Evolutionary conservation across 1,140 invertebrate genomes (phyloP).

Genomic region (Acromyrmex charruanus): DNA sequence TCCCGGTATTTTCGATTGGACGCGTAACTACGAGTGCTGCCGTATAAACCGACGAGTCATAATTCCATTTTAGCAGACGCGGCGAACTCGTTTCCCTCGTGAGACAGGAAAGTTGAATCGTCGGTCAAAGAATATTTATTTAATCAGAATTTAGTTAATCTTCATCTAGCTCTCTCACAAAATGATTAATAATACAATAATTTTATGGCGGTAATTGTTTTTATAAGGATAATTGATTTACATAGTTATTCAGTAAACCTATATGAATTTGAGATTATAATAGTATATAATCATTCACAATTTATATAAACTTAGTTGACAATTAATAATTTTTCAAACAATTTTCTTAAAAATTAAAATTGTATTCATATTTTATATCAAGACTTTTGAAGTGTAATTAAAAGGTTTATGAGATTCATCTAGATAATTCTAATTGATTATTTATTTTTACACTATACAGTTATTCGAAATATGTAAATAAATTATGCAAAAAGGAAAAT

Average conservation of each 20-base stretch:
- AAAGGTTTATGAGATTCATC: no score
- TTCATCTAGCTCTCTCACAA: background rate
- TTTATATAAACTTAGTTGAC: no score
- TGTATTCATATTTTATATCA: no score
- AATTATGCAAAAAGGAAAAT: no score
- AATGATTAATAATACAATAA: background rate
- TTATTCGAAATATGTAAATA: no score
- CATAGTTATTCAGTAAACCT: background rate
- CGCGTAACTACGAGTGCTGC: conserved; percentile 50
- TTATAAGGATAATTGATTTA: background rate
- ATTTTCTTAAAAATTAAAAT: no score
- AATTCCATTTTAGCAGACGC: conserved; percentile 57
- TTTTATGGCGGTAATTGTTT: background rate
- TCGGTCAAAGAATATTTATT: conserved; percentile 23
- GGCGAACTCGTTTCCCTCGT: background rate
- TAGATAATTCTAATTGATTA: no score
- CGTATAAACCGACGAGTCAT: conserved; percentile 59
- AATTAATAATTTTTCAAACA: no score
- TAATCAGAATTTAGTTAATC: conserved; percentile 34
- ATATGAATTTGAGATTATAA: background rate
- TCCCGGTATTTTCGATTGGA: conserved; percentile 59
- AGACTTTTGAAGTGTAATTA: no score
- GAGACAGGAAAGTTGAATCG: conserved; percentile 20
- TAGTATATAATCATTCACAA: no score
- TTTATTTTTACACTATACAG: no score